A percentile compares a stretch with the other conserved stretches of the same genome.
phyloP scores from a whole-genome alignment of 2,797 vertebrate genomes.

The Tangara arthus region DNA sequence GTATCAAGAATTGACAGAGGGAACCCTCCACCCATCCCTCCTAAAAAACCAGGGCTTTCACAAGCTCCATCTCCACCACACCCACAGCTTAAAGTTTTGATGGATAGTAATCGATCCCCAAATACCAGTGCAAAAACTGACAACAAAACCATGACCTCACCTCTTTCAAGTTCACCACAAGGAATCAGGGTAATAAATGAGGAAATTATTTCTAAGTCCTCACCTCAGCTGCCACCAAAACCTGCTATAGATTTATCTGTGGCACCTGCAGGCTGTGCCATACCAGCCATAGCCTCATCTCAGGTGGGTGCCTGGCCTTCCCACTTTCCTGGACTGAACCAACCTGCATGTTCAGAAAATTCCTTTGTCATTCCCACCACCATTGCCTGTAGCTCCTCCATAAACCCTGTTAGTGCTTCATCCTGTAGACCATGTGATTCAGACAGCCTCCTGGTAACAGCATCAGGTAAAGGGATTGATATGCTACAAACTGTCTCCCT shows the following conservation, averaged over 20 bases:
- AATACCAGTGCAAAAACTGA: conserved; percentile 82
- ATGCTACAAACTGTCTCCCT: conserved; percentile 75
- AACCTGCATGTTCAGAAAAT: conserved; percentile 92
- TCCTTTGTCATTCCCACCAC: conserved; percentile 86
- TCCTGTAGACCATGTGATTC: conserved; percentile 90
- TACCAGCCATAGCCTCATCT: conserved; percentile 96
- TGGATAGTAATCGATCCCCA: conserved; percentile 85
- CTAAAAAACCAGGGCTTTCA: conserved; percentile 98
- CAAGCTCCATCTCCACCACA: conserved; percentile 94
- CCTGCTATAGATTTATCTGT: conserved; percentile 94
- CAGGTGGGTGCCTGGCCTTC: conserved; percentile 97
- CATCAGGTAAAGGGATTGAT: conserved; percentile 96
- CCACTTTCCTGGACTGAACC: conserved; percentile 81
- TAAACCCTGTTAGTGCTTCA: conserved; percentile 92
- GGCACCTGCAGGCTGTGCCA: conserved; percentile 82
- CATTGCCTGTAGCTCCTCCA: conserved; percentile 89
- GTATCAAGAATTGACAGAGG: conserved; percentile 92
- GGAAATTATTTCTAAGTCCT: conserved; percentile 82
- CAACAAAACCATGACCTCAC: conserved; percentile 78
- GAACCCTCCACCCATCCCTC: conserved; percentile 97
- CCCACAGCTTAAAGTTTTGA: conserved; percentile 88
- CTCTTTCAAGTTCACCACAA: conserved; percentile 78
- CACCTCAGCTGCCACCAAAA: conserved; percentile 97
- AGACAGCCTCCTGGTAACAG: conserved; percentile 98
- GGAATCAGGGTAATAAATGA: conserved; percentile 82